Evolutionary conservation across 2,113 vertebrate species (phyloP).

Genomic region (Piprites chloris): DNA sequence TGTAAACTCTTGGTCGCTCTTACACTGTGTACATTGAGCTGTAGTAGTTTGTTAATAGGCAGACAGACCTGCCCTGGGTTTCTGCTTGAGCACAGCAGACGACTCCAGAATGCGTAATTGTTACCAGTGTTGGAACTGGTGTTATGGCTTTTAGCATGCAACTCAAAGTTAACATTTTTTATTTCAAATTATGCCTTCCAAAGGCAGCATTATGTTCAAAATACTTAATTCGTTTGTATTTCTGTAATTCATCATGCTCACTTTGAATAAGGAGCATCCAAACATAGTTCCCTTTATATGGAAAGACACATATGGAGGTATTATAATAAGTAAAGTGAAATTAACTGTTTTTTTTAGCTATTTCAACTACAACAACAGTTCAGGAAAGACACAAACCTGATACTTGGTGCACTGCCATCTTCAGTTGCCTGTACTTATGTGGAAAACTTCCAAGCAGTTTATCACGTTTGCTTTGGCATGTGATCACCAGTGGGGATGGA

Average conservation of each 20-base stretch:
- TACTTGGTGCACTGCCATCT: not conserved
- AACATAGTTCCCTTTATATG: not conserved
- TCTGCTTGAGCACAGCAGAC: not conserved
- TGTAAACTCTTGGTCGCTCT: not conserved
- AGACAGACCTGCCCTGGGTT: not conserved
- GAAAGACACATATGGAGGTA: not conserved
- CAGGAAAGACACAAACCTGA: not conserved
- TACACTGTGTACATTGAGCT: not conserved
- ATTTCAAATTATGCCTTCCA: not conserved
- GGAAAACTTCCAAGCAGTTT: not conserved
- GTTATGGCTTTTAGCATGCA: not conserved
- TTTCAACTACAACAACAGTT: not conserved
- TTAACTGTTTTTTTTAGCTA: not conserved
- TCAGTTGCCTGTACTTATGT: not conserved
- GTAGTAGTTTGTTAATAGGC: not conserved
- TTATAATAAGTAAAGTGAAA: conserved; percentile 9
- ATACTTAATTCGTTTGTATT: not conserved
- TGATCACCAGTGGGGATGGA: not conserved
- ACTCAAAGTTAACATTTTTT: not conserved
- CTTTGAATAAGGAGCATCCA: not conserved
- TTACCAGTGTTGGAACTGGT: not conserved
- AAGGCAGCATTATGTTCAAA: not conserved
- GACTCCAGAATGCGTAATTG: not conserved
- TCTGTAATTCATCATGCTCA: not conserved
- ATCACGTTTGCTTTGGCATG: not conserved